Base-by-base conservation (phyloP, 2,888 invertebrate genomes). In the Neoitamus cyanurus region DNA sequence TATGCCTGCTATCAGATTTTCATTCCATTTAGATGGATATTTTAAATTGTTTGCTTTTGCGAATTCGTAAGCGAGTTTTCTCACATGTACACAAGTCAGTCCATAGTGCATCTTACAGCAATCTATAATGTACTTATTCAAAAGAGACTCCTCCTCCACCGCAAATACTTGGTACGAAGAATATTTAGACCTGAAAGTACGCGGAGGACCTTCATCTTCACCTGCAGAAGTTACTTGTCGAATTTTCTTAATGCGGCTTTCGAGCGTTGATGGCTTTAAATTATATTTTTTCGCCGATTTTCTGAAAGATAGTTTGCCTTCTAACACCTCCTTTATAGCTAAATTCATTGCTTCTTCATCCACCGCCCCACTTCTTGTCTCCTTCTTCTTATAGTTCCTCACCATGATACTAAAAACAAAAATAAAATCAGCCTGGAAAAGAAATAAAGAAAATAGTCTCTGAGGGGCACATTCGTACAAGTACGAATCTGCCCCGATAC, bases 321-420 rank as follows among this genome's bases (percentile, higher is more conserved):
- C 83, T 15, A 83, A 28, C 11, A 83, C 83, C 28, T 70, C 28
- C 3, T 83, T 9, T 13, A 83, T 42, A 3, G 83, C 83, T 13
- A 1, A 7, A 15, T 68, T 68, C 25, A 68, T 42, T 68, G 82
- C 68, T 28, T 82, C 82, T 69, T 80, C 58, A n/a, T 83, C 68
- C n/a, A 83, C 69, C 69, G 68, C 83, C 34, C 69, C 28, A 34
- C 37, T 83, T 37, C 83, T 31, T 2, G 83, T 70, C 0, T 69
- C 83, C 70, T 69, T 83, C 69, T 69, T 69, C 72, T 30, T 31
- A 15, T 83, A 83, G 5, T 34, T 36, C 7, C 83, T 68, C 30
- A 36, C 20, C 83, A 83, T 70, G 15, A 83, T 83, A 3, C 69
- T 83, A 58, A 30, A 83, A 83, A 36, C 68, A 9, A 20, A 69